Base-by-base conservation (phyloP, 2,113 vertebrate species). In the Alligator mississippiensis region DNA sequence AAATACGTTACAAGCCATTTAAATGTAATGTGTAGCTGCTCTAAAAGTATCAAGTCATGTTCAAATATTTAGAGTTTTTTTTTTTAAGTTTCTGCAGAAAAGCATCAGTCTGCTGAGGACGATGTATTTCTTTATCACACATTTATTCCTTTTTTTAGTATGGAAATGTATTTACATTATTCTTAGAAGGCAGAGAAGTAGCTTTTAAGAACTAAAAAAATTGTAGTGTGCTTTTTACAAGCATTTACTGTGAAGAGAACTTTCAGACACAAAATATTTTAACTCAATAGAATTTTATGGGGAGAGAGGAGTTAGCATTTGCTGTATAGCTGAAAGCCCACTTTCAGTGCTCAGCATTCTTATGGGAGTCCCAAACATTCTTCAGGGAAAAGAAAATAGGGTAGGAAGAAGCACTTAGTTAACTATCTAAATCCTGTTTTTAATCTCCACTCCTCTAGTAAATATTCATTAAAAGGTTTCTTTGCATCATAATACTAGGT, bases 61-160 rank as follows among this genome's bases (percentile, higher is more conserved):
- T 70, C 66, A 70, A 28, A 30, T 5, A 57, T 61, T 77, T 57
- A 79, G 76, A 93, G 60, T 30, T 66, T 68, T 10, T 17, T 16
- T 79, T 77, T 79, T 74, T 24, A 22, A 47, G 34, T 74, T 78
- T 78, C 28, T 38, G 77, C 70, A 81, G 80, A 89, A 57, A 78
- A 92, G 34, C 4, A 13, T 90, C 17, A 91, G 30, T 61, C 74
- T 86, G 68, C 34, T 95, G 8, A 93, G 90, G 93, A 68, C 89
- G 90, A 91, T 93, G 47, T n/a, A 13, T 24, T 27, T 4, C 60
- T 79, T 87, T 87, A 77, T 24, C 58, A 60, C 13, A 79, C 55
- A 84, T 86, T 58, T 4, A 3, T 5, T 84, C 34, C 59, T 58
- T 6, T 38, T 85, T 24, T 28, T 94, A 80, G 30, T 70, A 77